Base-by-base conservation (phyloP, 2,888 invertebrate genomes). In the Lysandra bellargus region DNA sequence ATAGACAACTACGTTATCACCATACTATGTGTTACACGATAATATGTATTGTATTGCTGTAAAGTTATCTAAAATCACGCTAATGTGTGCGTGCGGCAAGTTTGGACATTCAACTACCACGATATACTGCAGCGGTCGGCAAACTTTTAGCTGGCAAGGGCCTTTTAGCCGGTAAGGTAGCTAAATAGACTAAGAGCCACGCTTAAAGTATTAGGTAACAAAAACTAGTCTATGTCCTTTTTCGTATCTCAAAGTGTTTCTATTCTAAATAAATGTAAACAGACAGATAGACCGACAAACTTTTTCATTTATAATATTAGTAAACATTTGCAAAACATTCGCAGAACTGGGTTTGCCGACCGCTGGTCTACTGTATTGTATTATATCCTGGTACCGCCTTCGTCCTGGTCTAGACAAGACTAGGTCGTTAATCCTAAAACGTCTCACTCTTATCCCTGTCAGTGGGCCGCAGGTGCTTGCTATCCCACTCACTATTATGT, bases 391-490 rank as follows among this genome's bases (percentile, higher is more conserved):
- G 81, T 80, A 79, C 80, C 84, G 84, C 84, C 87, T 90, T 90
- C 91, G 86, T 81, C 82, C 84, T 82, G 88, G 89, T 89, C 89
- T 88, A 89, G 90, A 88, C 89, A 1, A 61, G n/a, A 61, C 86
- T 82, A 37, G 86, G 82, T 87, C 86, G 84, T 87, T 91, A 89
- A 89, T 87, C 87, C 86, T 88, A 85, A 86, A 87, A 86, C 80
- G 82, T 75, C 74, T 84, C 86, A 85, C 88, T 89, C 84, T 90
- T 91, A 89, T 90, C 89, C 88, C 81, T 84, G 87, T 88, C 89
- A 87, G 84, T 84, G 83, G 87, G 87, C 82, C 90, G 89, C 92
- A 92, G 92, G 91, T 92, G 84, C 83, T 82, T 92, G 84, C 83
- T 82, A 72, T 79, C 81, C 80, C 78, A 78, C 80, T 53, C 80